Evolutionary conservation across 1,140 invertebrate genomes (phyloP).

Genomic region (Drosophila rufa): DNA sequence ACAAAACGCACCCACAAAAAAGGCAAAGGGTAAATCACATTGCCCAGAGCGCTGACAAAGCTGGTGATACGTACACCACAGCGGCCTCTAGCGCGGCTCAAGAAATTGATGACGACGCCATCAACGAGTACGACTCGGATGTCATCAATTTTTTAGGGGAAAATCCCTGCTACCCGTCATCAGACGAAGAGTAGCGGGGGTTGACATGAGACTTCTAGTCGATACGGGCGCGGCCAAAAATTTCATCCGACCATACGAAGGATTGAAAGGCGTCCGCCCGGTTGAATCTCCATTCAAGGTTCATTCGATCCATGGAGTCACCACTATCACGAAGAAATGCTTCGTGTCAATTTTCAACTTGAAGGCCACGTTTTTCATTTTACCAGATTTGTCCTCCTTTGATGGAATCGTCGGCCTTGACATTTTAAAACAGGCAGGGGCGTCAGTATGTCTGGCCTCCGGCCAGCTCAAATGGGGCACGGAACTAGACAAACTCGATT

Average conservation of each 20-base stretch:
- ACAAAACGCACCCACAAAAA: not conserved
- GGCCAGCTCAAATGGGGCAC: too few species aligned
- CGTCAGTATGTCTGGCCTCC: too few species aligned
- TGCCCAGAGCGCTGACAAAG: constrained; percentile 6
- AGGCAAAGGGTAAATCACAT: constrained; percentile 22
- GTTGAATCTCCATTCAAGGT: not conserved
- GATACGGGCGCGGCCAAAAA: constrained; percentile 3
- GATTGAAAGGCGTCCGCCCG: not conserved
- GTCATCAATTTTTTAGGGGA: constrained; percentile 30
- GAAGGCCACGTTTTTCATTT: too few species aligned
- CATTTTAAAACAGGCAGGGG: too few species aligned
- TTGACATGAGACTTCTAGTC: not conserved
- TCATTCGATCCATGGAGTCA: not conserved
- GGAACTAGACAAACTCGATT: too few species aligned
- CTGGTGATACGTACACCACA: constrained; percentile 5
- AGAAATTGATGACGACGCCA: constrained; percentile 16
- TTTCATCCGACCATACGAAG: not conserved
- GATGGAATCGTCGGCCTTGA: too few species aligned
- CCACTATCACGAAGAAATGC: not conserved
- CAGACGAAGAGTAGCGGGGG: too few species aligned
- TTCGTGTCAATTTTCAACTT: not conserved
- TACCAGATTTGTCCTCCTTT: too few species aligned
- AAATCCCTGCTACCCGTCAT: too few species aligned
- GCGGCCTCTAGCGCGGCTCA: not conserved
- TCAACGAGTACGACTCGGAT: constrained; percentile 9